Conservation (phyloP, 2,113 vertebrate species). For the Sander lucioperca region DNA sequence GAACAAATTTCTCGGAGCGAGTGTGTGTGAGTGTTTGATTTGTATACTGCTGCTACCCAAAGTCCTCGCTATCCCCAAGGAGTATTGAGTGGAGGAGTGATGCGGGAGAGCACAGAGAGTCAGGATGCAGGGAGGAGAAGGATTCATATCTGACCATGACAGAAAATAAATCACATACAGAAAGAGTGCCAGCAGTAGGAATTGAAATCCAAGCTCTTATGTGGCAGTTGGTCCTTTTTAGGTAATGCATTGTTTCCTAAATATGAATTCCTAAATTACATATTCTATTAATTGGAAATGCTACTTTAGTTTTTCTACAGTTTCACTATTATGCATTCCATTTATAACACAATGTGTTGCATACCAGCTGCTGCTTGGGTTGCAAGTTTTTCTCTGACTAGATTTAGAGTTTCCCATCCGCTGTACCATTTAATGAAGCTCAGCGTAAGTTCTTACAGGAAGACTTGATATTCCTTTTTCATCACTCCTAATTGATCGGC, state of each 20-base stretch:
- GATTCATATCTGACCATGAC: conserved; percentile 24
- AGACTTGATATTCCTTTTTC: no score
- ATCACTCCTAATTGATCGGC: no score
- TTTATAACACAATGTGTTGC: conserved; percentile 9
- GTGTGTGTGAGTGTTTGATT: conserved; percentile 40
- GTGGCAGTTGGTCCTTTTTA: not conserved
- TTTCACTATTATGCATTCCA: not conserved
- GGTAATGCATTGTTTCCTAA: not conserved
- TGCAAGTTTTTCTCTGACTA: conserved; percentile 5
- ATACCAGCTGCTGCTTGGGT: conserved; percentile 10
- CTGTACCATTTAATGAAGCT: no score
- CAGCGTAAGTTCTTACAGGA: no score
- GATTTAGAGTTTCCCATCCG: conserved; percentile 41
- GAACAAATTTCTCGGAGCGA: conserved; percentile 33
- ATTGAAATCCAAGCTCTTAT: conserved; percentile 4
- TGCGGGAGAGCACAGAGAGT: conserved; percentile 6
- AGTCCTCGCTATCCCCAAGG: conserved; percentile 14
- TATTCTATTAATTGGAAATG: not conserved
- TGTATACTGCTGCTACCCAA: not conserved
- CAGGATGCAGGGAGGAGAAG: conserved; percentile 1
- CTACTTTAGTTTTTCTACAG: not conserved
- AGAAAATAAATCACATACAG: conserved; percentile 7
- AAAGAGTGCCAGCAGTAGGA: not conserved
- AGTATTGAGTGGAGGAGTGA: conserved; percentile 34
- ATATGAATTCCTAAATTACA: conserved; percentile 5